Evolutionary conservation across 1,140 invertebrate species (phyloP).

Genomic region (Dinothrombium tinctorium): DNA sequence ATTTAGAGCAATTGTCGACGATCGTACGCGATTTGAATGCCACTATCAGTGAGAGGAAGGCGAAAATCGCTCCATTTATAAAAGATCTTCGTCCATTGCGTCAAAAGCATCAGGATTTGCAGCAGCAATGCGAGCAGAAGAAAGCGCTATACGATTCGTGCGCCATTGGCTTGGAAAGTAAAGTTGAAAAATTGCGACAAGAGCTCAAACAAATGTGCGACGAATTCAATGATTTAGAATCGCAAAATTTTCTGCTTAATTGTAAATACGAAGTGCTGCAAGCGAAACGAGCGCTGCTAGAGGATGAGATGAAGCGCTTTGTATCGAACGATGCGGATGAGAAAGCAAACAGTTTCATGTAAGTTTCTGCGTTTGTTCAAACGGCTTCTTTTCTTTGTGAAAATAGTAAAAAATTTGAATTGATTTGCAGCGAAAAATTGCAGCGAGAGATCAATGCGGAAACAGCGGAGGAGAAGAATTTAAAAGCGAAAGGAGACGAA

Average conservation of each 20-base stretch:
- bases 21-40: conserved; percentile 29
- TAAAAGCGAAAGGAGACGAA: too few relatives aligned
- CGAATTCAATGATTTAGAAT: not conserved
- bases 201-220: conserved; percentile 15
- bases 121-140: conserved; percentile 30
- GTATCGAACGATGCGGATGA: not conserved
- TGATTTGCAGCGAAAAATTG: too few relatives aligned
- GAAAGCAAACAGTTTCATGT: not conserved
- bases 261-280: not conserved
- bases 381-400: too few relatives aligned
- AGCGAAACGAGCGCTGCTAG: not conserved
- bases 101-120: conserved; percentile 28
- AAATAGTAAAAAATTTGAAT: too few relatives aligned
- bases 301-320: not conserved
- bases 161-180: conserved; percentile 29
- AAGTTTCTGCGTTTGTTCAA: too few relatives aligned
- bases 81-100: conserved; percentile 35
- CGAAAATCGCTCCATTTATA: conserved; percentile 33
- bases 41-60: conserved; percentile 30
- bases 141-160: conserved; percentile 31
- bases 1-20: conserved; percentile 30
- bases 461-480: too few relatives aligned
- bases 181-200: conserved; percentile 30
- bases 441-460: too few relatives aligned
- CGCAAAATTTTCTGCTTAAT: not conserved